Evolutionary conservation across 2,888 invertebrate genomes (phyloP).

Genomic region (Junonia oenone): DNA sequence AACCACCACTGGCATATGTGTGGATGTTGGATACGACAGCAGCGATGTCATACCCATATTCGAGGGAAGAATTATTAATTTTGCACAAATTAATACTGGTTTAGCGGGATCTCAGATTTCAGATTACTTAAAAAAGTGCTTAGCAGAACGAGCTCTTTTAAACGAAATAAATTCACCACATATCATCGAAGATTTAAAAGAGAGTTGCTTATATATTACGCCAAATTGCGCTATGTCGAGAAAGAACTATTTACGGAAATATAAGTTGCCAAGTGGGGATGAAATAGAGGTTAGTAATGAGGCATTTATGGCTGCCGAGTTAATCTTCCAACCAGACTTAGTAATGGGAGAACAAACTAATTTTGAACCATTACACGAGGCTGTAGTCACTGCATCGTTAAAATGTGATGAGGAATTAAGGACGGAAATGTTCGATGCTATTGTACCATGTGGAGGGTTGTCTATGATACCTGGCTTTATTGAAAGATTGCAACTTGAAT

Average conservation of each 20-base stretch:
- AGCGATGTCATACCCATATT: constrained; percentile 52
- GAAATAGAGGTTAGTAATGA: constrained; percentile 49
- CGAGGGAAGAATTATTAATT: constrained; percentile 52
- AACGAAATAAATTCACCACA: constrained; percentile 31
- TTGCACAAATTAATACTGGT: constrained; percentile 50
- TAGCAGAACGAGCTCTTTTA: constrained; percentile 36
- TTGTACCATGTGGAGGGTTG: constrained; percentile 54
- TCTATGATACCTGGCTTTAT: constrained; percentile 48
- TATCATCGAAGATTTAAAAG: constrained; percentile 42
- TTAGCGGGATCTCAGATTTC: constrained; percentile 43
- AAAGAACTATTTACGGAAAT: constrained; percentile 34
- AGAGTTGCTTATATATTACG: constrained; percentile 41
- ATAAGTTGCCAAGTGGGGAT: constrained; percentile 43
- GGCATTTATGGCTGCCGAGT: constrained; percentile 46
- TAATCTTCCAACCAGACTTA: constrained; percentile 52
- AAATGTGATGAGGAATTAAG: constrained; percentile 55
- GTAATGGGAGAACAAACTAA: constrained; percentile 32
- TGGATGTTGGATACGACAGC: constrained; percentile 56
- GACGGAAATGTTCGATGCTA: constrained; percentile 39
- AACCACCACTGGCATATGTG: constrained; percentile 53
- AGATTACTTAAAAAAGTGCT: constrained; percentile 37
- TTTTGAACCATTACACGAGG: constrained; percentile 43
- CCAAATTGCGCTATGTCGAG: constrained; percentile 34
- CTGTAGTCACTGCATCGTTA: constrained; percentile 36
- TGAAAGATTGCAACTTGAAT: constrained; percentile 43